Evolutionary conservation across 1,140 invertebrate species (phyloP), one percentile per base, ranked within the genome.

Genomic region (Andrena cerasifolii): DNA sequence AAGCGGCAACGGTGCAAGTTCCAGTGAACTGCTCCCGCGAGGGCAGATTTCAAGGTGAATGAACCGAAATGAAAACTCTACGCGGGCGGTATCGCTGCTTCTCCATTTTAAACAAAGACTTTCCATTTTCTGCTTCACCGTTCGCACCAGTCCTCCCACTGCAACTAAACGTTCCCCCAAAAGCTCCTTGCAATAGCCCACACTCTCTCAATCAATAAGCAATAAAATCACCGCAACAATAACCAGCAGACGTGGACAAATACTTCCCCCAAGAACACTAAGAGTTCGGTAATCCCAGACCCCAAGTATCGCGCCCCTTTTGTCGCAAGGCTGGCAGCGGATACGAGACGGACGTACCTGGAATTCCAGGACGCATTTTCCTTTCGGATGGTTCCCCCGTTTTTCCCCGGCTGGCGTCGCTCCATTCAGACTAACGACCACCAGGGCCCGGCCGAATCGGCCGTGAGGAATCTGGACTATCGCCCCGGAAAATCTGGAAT

Each of bases 351-450:
- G 36, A 54, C 71, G 58, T 70, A 82, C 68, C 40, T 79, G 49
- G 51, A 76, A 83, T 86, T 76, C 59, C 68, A 54, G 56, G 59
- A 26, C 43, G 59, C 73, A 83, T 83, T 75, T 83, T 76, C 80
- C 80, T 80, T 65, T 49, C 33, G 28, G 16, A 45, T 63, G 24
- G 63, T 61, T 31, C 31, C 33, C 40, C 65, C 80, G 85, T 61
- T 78, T 75, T 68, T 21, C 26, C 16, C 54, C 26, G 56, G 28
- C 21, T 40, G 36, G 40, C 43, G 49, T 72, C 79, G 65, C 54
- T 79, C 70, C 79, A 82, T 82, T 85, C 76, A 51, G 66, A 49
- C 65, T 72, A 82, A 81, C 80, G 79, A 81, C 76, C 70, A 74
- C 76, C 63, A 56, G 26, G 53, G 43, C 7, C 33, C 28, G 74